Conservation (phyloP, 2,888 invertebrate genomes). For the Troides aeacus region DNA sequence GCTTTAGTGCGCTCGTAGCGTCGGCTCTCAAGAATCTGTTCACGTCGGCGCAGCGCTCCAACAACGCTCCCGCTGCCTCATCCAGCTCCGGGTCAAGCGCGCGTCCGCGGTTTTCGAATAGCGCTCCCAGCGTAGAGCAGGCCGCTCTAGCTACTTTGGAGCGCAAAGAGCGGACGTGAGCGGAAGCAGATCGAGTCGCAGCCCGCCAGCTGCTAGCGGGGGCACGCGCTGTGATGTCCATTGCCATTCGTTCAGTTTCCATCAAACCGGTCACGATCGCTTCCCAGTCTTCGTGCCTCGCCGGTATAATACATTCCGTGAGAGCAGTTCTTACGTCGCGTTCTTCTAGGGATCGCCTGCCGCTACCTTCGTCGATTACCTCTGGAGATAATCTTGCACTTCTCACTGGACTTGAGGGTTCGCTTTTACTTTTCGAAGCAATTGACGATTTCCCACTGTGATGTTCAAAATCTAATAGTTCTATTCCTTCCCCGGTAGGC, state of each 20-base stretch:
- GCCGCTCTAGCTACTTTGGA: slow-evolving; percentile 96
- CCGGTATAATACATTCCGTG: slow-evolving; percentile 62
- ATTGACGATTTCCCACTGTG: slow-evolving; percentile 45
- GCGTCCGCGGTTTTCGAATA: slow-evolving; percentile 84
- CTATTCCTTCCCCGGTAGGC: slow-evolving; percentile 33
- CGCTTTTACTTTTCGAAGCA: slow-evolving; percentile 43
- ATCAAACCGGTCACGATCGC: slow-evolving; percentile 86
- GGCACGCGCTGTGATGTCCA: slow-evolving; percentile 84
- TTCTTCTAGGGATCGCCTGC: slow-evolving; percentile 40
- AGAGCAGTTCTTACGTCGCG: slow-evolving; percentile 68
- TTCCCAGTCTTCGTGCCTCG: slow-evolving; percentile 91
- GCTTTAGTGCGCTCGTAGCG: slow-evolving; percentile 89
- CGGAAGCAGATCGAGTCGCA: slow-evolving; percentile 85
- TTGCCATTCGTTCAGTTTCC: slow-evolving; percentile 83
- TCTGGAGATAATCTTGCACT: slow-evolving; percentile 52
- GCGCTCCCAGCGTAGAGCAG: slow-evolving; percentile 88
- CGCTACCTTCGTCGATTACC: slow-evolving; percentile 41
- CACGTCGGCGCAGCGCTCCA: slow-evolving; percentile 95
- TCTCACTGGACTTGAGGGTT: slow-evolving; percentile 45
- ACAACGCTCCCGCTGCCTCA: slow-evolving; percentile 88
- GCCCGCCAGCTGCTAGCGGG: slow-evolving; percentile 84
- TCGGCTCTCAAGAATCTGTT: slow-evolving; percentile 96
- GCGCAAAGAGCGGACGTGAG: slow-evolving; percentile 92
- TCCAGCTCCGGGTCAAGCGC: slow-evolving; percentile 88
- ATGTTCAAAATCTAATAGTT: slow-evolving; percentile 30